Base-by-base conservation (phyloP, 2,113 vertebrate species). In the Desmodus rotundus region DNA sequence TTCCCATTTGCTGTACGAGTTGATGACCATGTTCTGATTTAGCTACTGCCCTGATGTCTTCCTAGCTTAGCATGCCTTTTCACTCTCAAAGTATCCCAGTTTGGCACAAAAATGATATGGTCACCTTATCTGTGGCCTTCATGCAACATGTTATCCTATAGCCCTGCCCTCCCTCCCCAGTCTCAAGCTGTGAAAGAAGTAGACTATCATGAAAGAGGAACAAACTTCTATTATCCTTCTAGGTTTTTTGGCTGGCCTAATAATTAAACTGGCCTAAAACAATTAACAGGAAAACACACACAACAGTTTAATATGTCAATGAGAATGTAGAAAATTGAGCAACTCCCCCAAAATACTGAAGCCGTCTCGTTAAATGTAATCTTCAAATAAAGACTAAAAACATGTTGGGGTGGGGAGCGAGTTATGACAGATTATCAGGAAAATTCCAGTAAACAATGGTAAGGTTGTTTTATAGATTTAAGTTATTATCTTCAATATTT, bases 161-260 rank as follows among this genome's bases (percentile, higher is more conserved):
- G 4, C 0, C 31, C 58, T 50, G 0, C 19, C 8, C 3, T 52
- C 36, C 24, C 1, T 2, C 0, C 28, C 16, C 16, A 28, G 52
- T 19, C 10, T 47, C 54, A 89, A 47, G 4, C 13, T 73, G 6
- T n/a, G 50, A 73, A 52, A 38, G 12, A 61, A 85, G 22, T 17
- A 22, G 17, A 17, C 10, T 16, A 24, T 20, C 24, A 2, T 56
- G 15, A 22, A 38, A 24, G 77, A 16, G 14, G n/a, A 54, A 14
- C n/a, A 22, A 52, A 22, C 16, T 20, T 77, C 45, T 78, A 24
- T 54, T 54, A 78, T 24, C 65, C 17, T 33, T 81, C 36, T 61
- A 43, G 54, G 26, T 33, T 33, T 58, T 58, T 31, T 12, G 36
- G 36, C 24, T 81, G 15, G 15, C 36, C 26, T 61, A 61, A 61